Conservation (phyloP, 2,888 invertebrate species). For the Azorinus chamasolen region DNA sequence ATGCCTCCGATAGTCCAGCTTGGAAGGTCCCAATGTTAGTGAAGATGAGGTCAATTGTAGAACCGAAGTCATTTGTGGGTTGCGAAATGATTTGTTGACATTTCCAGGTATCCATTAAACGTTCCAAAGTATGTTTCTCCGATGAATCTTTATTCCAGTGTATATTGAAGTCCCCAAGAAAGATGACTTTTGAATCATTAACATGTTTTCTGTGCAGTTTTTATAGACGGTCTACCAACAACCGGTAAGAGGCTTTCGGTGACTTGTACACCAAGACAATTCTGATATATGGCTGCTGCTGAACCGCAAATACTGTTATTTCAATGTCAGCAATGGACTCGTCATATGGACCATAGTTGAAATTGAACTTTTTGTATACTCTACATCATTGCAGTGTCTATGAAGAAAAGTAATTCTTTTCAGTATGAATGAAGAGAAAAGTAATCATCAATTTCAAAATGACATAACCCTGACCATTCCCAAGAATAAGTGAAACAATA, state of each 20-base stretch:
- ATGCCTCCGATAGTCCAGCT: constrained; percentile 10
- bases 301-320: constrained; percentile 18
- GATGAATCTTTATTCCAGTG: constrained; percentile 12
- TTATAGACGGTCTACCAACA: constrained; percentile 6
- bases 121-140: constrained; percentile 12
- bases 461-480: too few species aligned
- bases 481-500: too few species aligned
- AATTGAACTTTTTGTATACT: constrained; percentile 22
- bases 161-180: constrained; percentile 42
- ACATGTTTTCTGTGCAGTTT: constrained; percentile 16
- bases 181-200: constrained; percentile 17
- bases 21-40: constrained; percentile 15
- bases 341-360: constrained; percentile 18
- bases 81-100: constrained; percentile 24
- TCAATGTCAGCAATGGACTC: constrained; percentile 13
- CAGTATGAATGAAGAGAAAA: too few species aligned
- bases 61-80: constrained; percentile 31
- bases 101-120: constrained; percentile 3
- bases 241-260: constrained; percentile 18
- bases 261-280: constrained; percentile 32
- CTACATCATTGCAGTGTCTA: constrained; percentile 26
- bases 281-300: constrained; percentile 5
- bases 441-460: too few species aligned
- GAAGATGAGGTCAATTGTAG: constrained; percentile 42
- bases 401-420: too few species aligned